Evolutionary conservation across 1,140 invertebrate species (phyloP).

Genomic region (Bombus pyrosoma): DNA sequence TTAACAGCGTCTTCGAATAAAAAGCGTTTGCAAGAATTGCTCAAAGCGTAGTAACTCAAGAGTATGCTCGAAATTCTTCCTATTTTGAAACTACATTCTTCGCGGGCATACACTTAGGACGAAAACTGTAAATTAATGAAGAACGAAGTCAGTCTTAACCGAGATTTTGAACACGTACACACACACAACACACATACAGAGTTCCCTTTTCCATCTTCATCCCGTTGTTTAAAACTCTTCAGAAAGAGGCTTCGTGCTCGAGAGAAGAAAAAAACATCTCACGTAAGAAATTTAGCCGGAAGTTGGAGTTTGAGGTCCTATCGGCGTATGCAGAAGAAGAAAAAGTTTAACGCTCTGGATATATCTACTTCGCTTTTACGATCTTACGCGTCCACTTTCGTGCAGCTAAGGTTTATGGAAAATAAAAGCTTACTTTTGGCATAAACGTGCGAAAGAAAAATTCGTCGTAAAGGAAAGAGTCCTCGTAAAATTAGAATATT

Average conservation of each 20-base stretch:
- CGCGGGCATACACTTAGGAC: background rate
- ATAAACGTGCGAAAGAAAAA: slow-evolving; percentile 60
- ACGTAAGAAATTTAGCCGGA: slow-evolving; percentile 47
- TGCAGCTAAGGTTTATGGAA: slow-evolving; percentile 72
- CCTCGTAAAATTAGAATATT: slow-evolving; percentile 76
- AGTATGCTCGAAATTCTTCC: background rate
- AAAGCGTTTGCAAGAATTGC: slow-evolving; percentile 8
- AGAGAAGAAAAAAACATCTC: background rate
- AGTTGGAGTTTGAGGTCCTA: slow-evolving; percentile 48
- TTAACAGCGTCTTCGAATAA: background rate
- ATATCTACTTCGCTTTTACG: slow-evolving; percentile 61
- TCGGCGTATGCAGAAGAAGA: slow-evolving; percentile 47
- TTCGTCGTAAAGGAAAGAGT: slow-evolving; percentile 61
- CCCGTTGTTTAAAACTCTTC: slow-evolving; percentile 13
- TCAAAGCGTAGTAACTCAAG: too few relatives aligned
- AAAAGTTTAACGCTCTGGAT: slow-evolving; percentile 59
- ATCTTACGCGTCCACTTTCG: slow-evolving; percentile 45
- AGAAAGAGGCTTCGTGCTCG: background rate
- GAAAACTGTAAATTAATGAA: slow-evolving; percentile 15
- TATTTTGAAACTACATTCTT: background rate
- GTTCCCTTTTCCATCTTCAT: background rate
- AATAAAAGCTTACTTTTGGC: slow-evolving; percentile 69
- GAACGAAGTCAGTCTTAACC: slow-evolving; percentile 6
- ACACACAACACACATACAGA: too few relatives aligned
- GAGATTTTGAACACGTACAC: slow-evolving; percentile 20